Evolutionary conservation across 2,888 invertebrate species (phyloP).

Genomic region (Holacanthella duospinosa): DNA sequence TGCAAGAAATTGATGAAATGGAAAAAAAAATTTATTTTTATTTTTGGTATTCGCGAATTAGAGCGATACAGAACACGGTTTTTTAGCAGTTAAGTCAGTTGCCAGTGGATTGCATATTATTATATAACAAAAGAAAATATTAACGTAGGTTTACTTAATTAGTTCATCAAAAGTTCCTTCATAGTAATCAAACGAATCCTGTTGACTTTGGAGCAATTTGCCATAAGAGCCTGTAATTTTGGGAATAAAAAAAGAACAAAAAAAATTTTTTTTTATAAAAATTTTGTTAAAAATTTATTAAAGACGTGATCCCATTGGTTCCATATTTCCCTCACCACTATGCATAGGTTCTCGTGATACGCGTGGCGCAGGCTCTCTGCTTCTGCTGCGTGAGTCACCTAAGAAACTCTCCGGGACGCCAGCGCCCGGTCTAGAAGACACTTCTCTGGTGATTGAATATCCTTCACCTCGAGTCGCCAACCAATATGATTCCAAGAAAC

Average conservation of each 20-base stretch:
- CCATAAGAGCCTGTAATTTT: background rate
- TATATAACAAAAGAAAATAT: too few species aligned
- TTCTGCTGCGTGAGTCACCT: background rate
- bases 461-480: background rate
- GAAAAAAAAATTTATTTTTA: too few species aligned
- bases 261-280: too few species aligned
- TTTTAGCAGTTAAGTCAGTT: too few species aligned
- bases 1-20: too few species aligned
- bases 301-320: too few species aligned
- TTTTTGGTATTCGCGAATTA: too few species aligned
- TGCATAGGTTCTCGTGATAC: background rate
- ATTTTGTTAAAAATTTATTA: background rate
- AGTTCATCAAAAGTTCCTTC: background rate
- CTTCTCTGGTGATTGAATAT: background rate
- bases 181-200: background rate
- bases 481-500: conserved; percentile 3
- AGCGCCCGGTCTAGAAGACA: background rate
- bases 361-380: background rate
- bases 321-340: background rate
- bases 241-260: too few species aligned
- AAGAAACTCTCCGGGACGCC: background rate
- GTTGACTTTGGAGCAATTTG: background rate
- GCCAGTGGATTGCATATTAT: too few species aligned
- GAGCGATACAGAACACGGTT: too few species aligned
- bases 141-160: background rate